Evolutionary conservation across 2,113 vertebrate genomes (phyloP).

Genomic region (Platichthys stellatus): DNA sequence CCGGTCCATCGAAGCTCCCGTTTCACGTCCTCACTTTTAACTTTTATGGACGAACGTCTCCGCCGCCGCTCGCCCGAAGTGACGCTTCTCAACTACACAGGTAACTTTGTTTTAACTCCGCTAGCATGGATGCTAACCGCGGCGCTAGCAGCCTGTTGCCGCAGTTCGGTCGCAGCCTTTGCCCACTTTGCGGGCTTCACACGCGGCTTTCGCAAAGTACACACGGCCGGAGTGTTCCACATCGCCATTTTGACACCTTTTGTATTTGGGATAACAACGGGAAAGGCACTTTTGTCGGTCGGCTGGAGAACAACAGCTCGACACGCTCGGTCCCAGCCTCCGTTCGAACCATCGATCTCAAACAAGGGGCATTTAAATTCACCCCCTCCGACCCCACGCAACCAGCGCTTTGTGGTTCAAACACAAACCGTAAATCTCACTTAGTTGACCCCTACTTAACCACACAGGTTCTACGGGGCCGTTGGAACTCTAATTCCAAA

Average conservation of each 20-base stretch:
- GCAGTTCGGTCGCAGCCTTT: slow-evolving; percentile 16
- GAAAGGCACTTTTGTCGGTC: slow-evolving; percentile 37
- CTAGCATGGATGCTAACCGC: slow-evolving; percentile 72
- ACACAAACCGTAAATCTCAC: fast-evolving
- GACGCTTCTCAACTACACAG: slow-evolving; percentile 65
- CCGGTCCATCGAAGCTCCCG: background rate
- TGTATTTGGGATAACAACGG: background rate
- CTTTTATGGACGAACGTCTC: slow-evolving; percentile 41
- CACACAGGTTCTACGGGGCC: background rate
- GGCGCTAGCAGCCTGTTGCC: slow-evolving; percentile 43
- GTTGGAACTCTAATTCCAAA: background rate
- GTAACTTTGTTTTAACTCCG: slow-evolving; percentile 78
- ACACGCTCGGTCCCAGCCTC: slow-evolving; percentile 36
- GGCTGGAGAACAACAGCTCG: slow-evolving; percentile 65
- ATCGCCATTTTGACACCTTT: fast-evolving
- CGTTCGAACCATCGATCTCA: slow-evolving; percentile 32
- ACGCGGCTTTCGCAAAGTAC: fast-evolving
- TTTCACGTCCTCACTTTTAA: slow-evolving; percentile 19
- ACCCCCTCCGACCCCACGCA: background rate
- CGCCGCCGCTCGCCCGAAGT: slow-evolving; percentile 17
- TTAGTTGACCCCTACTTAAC: too few species aligned
- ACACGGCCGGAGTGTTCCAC: fast-evolving
- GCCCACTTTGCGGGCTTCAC: slow-evolving; percentile 1
- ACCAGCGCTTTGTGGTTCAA: background rate
- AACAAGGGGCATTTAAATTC: slow-evolving; percentile 15